Conservation (phyloP, 2,113 vertebrate genomes). For the Dendrocopos noguchii region DNA sequence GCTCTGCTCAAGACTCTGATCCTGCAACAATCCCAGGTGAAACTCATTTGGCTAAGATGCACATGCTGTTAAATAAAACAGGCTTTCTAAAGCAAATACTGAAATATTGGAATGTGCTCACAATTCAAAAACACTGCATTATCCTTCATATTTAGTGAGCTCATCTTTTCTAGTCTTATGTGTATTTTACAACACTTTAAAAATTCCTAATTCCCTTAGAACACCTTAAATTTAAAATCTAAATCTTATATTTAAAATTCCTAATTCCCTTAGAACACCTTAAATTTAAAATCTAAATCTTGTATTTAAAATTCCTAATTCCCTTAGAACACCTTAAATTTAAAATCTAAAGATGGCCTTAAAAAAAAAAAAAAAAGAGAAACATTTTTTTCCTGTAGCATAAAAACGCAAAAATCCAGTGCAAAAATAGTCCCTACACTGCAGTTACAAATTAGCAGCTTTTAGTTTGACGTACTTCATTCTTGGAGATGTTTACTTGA, state of each 20-base stretch:
- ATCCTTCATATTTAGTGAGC: neutral
- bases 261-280: neutral
- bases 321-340: neutral
- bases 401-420: neutral
- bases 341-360: neutral
- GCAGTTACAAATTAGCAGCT: slow-evolving; percentile 31
- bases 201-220: neutral
- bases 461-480: slow-evolving; percentile 56
- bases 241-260: neutral
- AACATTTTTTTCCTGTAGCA: neutral
- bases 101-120: neutral
- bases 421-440: neutral
- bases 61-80: neutral
- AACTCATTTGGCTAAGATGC: neutral
- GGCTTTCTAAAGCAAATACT: neutral
- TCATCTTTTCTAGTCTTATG: slow-evolving; percentile 14
- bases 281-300: neutral
- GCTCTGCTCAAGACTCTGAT: neutral
- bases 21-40: neutral
- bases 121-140: neutral
- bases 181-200: neutral
- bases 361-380: neutral
- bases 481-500: slow-evolving; percentile 43
- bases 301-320: neutral
- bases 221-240: neutral